Base-by-base conservation (phyloP, 2,888 invertebrate genomes). In the Laspeyria flexula region DNA sequence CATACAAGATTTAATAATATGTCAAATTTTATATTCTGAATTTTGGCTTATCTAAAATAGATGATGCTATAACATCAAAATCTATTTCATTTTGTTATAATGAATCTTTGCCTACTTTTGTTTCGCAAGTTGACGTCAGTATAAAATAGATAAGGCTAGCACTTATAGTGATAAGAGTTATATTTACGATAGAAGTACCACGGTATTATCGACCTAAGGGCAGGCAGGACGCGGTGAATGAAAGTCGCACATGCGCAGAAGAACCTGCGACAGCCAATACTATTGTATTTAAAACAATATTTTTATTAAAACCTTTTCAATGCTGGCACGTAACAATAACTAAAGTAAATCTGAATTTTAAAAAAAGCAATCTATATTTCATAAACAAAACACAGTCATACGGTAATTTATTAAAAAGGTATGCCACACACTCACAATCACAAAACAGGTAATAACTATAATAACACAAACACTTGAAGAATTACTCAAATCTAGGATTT, bases 211-310 rank as follows among this genome's bases (percentile, higher is more conserved):
- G 81, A 81, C 79, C 79, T 73, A 73, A 44, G 54, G 44, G 51
- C 45, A 46, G 37, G 33, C 42, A 37, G 63, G 69, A 68, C 73
- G 76, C 75, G 66, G 63, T 85, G 85, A 86, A 85, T 83, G 83
- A 78, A 78, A 55, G 44, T 23, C 41, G 60, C 79, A 78, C 85
- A 83, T 85, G 85, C 86, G 84, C 68, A 51, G 15, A 44, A 51
- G 49, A 43, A 56, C 42, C 49, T 56, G 60, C 57, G 57, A 61
- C 61, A 62, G 47, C 43, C 7, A 47, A 55, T 39, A 42, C 45
- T 38, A 60, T 55, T 59, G 51, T 55, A 54, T 60, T 50, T 31
- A 42, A 46, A 65, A 71, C 56, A 63, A 65, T 56, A 59, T 42
- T 37, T 31, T 31, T 29, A 13, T 27, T 10, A 16, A 44, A 21